Evolutionary conservation across 2,797 vertebrate species (phyloP), one percentile per base, ranked within the genome.

Genomic region (Pseudomugil gertrudae): DNA sequence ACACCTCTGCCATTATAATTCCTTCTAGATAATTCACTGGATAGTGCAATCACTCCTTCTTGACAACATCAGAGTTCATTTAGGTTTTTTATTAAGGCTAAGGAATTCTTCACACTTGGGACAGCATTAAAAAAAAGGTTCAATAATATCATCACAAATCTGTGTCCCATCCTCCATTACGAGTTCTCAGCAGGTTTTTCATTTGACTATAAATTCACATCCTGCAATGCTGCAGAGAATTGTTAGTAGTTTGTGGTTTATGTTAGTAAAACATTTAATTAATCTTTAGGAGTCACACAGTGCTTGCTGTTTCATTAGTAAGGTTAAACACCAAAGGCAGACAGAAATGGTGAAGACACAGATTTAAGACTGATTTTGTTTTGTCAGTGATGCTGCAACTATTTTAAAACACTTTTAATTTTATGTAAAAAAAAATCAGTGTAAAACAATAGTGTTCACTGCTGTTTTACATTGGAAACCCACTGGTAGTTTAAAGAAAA

Each of bases 21-120:
- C 83, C 84, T 81, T 76, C 74, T 81, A 70, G 73, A 76, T 87
- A 88, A 89, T 89, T 81, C 80, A 81, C 86, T 87, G 85, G 80
- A 89, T 89, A 77, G 83, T 74, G 77, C 81, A 90, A 90, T 92
- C 89, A 91, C 88, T 93, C 80, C 80, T 75, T 60, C 64, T 53
- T 77, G 87, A 91, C 87, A 87, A 91, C 87, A 87, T 81, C 82
- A 81, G 84, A 87, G 84, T 89, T 90, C 80, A 90, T 91, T 87
- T 82, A 60, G 56, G 55, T 23, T 82, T 87, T 88, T 91, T 88
- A 89, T 86, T 83, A 77, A 68, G 74, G 65, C 51, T 30, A n/a
- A 76, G 65, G 72, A 74, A 84, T 81, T 77, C 43, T 76, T 90
- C 80, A 89, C 88, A 80, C 80, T 75, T 26, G 40, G 66, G 73